phyloP scores from a whole-genome alignment of 2,113 vertebrate species.

The Aegotheles bennettii region DNA sequence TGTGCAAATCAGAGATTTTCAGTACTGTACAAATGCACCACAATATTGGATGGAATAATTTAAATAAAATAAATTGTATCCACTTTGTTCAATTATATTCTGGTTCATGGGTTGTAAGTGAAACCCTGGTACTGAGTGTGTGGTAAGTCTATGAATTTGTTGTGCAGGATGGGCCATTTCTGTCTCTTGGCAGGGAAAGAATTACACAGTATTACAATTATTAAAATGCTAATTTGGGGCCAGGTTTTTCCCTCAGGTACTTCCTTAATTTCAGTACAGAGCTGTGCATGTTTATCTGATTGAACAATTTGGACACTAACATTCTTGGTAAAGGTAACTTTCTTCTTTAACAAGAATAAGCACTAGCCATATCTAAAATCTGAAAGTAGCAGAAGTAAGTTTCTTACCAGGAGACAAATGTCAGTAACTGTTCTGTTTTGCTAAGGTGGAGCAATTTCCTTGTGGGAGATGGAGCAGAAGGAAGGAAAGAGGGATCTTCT shows the following conservation, averaged over 20 bases:
- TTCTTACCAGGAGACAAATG: constrained; percentile 24
- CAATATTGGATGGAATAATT: neutral
- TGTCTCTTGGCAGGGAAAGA: constrained; percentile 8
- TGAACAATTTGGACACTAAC: constrained; percentile 24
- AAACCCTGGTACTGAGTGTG: neutral
- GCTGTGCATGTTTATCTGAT: constrained; percentile 16
- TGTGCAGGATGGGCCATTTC: neutral
- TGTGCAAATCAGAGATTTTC: neutral
- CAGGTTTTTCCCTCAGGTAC: constrained; percentile 31
- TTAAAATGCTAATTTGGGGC: constrained; percentile 38
- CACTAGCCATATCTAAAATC: neutral
- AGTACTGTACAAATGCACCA: neutral
- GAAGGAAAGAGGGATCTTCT: constrained; percentile 63
- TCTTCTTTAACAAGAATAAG: neutral
- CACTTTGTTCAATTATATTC: neutral
- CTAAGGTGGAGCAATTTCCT: constrained; percentile 48
- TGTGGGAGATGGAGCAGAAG: constrained; percentile 24
- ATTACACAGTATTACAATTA: constrained; percentile 17
- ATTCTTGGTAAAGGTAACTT: neutral
- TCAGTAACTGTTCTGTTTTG: constrained; percentile 11
- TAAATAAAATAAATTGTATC: neutral
- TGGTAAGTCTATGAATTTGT: neutral
- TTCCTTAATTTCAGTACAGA: constrained; percentile 48
- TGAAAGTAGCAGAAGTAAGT: neutral
- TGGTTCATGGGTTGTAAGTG: neutral